Percentiles rank a stretch among this genome's conserved stretches.
phyloP scores from a whole-genome alignment of 2,888 invertebrate species.

The Sepiola atlantica region DNA sequence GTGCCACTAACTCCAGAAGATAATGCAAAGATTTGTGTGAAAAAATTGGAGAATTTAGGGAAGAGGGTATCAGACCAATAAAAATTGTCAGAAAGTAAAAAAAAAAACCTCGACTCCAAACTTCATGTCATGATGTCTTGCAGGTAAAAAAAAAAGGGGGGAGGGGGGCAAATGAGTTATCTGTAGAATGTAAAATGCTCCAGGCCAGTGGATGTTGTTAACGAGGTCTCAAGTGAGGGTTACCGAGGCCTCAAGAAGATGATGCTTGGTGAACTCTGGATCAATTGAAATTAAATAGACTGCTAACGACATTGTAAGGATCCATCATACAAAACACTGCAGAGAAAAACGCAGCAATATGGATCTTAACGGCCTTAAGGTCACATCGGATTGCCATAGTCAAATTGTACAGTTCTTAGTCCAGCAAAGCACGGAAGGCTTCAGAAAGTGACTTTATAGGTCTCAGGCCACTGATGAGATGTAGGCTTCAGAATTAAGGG shows the following conservation, averaged over 20 bases:
- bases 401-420: background rate
- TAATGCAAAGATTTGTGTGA: background rate
- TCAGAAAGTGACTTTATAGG: background rate
- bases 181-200: background rate
- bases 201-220: background rate
- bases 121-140: background rate
- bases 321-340: background rate
- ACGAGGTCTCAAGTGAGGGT: background rate
- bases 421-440: background rate
- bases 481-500: background rate
- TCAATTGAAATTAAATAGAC: background rate
- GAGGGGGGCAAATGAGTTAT: background rate
- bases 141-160: background rate
- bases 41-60: background rate
- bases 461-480: conserved; percentile 12
- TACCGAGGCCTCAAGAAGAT: background rate
- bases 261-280: background rate
- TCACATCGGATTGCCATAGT: background rate
- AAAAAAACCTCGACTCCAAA: background rate
- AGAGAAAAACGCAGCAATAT: background rate
- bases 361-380: background rate
- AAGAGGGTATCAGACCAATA: background rate
- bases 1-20: background rate
- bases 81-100: background rate
- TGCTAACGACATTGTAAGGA: conserved; percentile 20